These are phyloP conservation scores for Notospermus geniculatus DNA, from an alignment of 1,140 invertebrate species.

Conservation along the genomic window DNA sequence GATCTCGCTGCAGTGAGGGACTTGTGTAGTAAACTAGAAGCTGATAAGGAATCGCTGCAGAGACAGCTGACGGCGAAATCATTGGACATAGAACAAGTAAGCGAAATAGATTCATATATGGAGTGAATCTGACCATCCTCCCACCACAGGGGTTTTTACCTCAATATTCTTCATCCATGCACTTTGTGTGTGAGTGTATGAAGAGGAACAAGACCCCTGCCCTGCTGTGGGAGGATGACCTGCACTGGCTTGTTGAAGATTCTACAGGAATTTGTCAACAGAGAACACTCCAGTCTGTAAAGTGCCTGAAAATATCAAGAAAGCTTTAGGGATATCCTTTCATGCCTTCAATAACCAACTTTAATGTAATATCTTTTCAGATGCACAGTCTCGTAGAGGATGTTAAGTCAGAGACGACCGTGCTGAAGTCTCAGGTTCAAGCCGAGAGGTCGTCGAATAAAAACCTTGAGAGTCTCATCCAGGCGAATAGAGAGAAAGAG, in stretches of 20 bases:
- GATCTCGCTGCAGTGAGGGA: conserved; percentile 52
- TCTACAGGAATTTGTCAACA: neutral
- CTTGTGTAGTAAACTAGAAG: conserved; percentile 49
- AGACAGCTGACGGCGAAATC: conserved; percentile 44
- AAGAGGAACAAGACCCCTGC: too few species aligned
- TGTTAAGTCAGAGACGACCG: conserved; percentile 44
- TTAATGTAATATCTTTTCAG: conserved; percentile 25
- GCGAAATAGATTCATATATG: too few species aligned
- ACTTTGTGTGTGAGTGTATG: too few species aligned
- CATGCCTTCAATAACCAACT: neutral
- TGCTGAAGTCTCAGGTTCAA: conserved; percentile 42
- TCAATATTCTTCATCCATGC: too few species aligned
- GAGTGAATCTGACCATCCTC: too few species aligned
- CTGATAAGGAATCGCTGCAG: conserved; percentile 48
- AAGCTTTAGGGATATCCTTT: neutral
- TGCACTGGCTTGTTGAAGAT: neutral
- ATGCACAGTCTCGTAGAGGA: conserved; percentile 45
- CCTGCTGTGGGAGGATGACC: neutral
- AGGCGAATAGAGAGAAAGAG: conserved; percentile 52
- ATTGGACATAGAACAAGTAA: conserved; percentile 54
- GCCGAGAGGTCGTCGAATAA: conserved; percentile 41
- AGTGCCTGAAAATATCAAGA: neutral
- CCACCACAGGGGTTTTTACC: too few species aligned
- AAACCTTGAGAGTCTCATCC: conserved; percentile 51
- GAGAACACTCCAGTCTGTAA: neutral